Evolutionary conservation across 2,888 invertebrate genomes (phyloP).

Genomic region (Athalia circularis): DNA sequence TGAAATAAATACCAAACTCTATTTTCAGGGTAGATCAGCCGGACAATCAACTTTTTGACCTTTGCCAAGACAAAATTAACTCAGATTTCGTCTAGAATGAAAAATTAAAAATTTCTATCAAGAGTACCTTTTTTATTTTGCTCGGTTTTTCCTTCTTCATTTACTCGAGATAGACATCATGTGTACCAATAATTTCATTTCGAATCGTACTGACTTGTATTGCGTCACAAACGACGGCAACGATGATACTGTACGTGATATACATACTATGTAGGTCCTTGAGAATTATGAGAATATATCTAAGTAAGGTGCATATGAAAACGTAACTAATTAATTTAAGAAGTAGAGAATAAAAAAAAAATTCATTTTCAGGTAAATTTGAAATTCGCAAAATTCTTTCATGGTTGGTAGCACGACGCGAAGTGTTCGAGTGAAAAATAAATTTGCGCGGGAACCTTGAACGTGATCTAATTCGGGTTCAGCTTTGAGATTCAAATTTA

Average conservation of each 20-base stretch:
- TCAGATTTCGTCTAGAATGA: constrained; percentile 39
- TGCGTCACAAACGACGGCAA: constrained; percentile 28
- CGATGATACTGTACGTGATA: background rate
- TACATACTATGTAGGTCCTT: too few species aligned
- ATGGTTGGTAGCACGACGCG: background rate
- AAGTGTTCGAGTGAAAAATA: constrained; percentile 20
- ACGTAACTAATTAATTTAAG: background rate
- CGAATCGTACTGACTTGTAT: background rate
- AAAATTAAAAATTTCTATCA: background rate
- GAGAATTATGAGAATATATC: background rate
- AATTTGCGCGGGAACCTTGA: constrained; percentile 33
- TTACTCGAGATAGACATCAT: constrained; percentile 6
- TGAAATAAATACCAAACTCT: constrained; percentile 9
- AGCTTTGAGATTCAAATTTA: constrained; percentile 35
- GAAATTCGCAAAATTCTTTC: constrained; percentile 14
- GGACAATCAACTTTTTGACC: constrained; percentile 48
- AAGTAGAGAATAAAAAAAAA: background rate
- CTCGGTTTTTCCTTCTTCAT: background rate
- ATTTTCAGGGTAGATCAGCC: constrained; percentile 14
- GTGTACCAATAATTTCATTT: background rate
- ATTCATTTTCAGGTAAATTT: background rate
- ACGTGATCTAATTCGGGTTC: constrained; percentile 30
- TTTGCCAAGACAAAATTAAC: constrained; percentile 54
- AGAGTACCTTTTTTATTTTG: background rate
- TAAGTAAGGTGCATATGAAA: constrained; percentile 14